phyloP scores from a whole-genome alignment of 2,113 vertebrate genomes.

The Vanacampus margaritifer region DNA sequence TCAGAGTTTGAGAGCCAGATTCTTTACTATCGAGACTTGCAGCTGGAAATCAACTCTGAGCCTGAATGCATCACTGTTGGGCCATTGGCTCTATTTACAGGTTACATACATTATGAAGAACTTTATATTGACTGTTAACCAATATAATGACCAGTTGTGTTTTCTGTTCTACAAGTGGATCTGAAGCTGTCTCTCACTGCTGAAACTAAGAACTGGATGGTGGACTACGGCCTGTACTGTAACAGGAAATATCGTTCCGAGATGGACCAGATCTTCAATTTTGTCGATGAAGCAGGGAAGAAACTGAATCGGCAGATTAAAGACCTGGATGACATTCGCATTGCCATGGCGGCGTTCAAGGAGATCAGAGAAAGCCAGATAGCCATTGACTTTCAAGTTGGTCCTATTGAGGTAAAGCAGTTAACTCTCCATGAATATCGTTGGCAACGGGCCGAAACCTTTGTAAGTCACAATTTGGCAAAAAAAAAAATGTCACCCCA shows the following conservation, averaged over 20 bases:
- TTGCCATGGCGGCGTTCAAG: slow-evolving; percentile 85
- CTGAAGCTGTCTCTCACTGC: slow-evolving; percentile 83
- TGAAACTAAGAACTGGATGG: slow-evolving; percentile 90
- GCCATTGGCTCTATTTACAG: slow-evolving; percentile 85
- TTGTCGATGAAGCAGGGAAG: slow-evolving; percentile 85
- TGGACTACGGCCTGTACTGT: slow-evolving; percentile 80
- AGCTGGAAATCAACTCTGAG: slow-evolving; percentile 82
- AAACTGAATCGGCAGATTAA: slow-evolving; percentile 85
- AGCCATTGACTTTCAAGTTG: slow-evolving; percentile 84
- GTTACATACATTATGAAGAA: slow-evolving; percentile 54
- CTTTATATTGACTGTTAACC: neutral
- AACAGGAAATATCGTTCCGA: slow-evolving; percentile 85
- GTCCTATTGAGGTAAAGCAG: slow-evolving; percentile 84
- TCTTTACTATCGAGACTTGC: slow-evolving; percentile 81
- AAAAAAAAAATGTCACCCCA: too few relatives aligned
- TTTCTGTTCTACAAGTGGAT: slow-evolving; percentile 67
- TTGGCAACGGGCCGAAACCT: too few relatives aligned
- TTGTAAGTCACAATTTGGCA: too few relatives aligned
- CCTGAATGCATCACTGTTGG: slow-evolving; percentile 85
- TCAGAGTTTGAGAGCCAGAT: slow-evolving; percentile 92
- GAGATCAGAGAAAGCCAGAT: slow-evolving; percentile 88
- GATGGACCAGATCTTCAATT: slow-evolving; percentile 87
- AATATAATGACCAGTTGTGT: neutral
- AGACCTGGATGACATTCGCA: slow-evolving; percentile 92
- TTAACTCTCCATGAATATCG: neutral